Conservation (phyloP, 2,888 invertebrate genomes). For the Pseudoips prasinana region DNA sequence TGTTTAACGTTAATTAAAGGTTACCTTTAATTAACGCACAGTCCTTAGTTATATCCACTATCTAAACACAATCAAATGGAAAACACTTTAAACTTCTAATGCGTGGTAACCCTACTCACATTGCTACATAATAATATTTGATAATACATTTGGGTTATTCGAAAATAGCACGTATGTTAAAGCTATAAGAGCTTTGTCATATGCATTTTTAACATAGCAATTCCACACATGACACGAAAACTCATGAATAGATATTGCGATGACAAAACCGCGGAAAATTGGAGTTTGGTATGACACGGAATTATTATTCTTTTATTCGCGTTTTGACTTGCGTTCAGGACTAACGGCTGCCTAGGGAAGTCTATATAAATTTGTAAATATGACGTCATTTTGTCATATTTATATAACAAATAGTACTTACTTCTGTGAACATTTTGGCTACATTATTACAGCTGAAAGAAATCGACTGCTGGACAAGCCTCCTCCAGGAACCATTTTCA, state of each 20-base stretch:
- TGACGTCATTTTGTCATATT: not conserved
- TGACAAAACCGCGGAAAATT: constrained; percentile 70
- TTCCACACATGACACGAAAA: constrained; percentile 41
- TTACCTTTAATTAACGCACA: too few relatives aligned
- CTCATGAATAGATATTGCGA: constrained; percentile 76
- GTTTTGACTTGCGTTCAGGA: constrained; percentile 29
- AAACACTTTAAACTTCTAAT: too few relatives aligned
- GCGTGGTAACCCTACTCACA: constrained; percentile 29
- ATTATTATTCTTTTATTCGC: constrained; percentile 54
- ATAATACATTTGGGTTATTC: not conserved
- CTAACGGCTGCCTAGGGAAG: constrained; percentile 16
- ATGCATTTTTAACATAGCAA: constrained; percentile 8
- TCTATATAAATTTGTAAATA: too few relatives aligned
- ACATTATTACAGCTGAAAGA: too few relatives aligned
- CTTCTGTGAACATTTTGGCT: too few relatives aligned
- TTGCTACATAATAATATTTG: constrained; percentile 3
- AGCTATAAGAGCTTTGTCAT: constrained; percentile 1
- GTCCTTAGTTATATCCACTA: too few relatives aligned
- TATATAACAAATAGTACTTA: too few relatives aligned
- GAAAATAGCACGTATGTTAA: constrained; percentile 2
- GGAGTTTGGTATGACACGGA: constrained; percentile 45
- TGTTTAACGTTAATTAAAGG: too few relatives aligned
- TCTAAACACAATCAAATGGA: too few relatives aligned
- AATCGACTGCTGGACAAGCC: too few relatives aligned
- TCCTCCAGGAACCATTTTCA: too few relatives aligned